Percentiles rank a stretch among this genome's conserved stretches.
These are phyloP conservation scores for Metopia argyrocephala DNA, from an alignment of 2,888 invertebrate genomes.

Conservation along the genomic window DNA sequence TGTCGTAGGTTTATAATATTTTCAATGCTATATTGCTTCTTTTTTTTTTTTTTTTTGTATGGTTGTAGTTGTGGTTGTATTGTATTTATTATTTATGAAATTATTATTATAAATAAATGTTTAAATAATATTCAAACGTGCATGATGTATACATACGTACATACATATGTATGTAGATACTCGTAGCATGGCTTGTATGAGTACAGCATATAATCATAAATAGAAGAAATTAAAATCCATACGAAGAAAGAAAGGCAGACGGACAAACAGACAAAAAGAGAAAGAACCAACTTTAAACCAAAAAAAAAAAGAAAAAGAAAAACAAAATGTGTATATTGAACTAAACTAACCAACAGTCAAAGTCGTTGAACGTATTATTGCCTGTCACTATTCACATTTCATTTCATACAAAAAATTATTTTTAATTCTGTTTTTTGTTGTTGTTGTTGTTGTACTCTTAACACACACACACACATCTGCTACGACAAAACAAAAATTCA, in stretches of 20 bases:
- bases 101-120: slow-evolving; percentile 50
- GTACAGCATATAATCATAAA: not conserved
- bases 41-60: not conserved
- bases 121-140: slow-evolving; percentile 48
- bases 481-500: slow-evolving; percentile 2
- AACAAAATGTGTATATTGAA: no score
- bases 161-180: no score
- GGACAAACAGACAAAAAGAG: not conserved
- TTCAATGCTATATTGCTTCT: slow-evolving; percentile 1
- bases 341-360: slow-evolving; percentile 40
- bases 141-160: slow-evolving; percentile 12
- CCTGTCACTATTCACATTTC: slow-evolving; percentile 54
- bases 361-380: slow-evolving; percentile 64
- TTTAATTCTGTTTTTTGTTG: not conserved
- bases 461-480: not conserved
- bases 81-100: slow-evolving; percentile 46
- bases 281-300: slow-evolving; percentile 23
- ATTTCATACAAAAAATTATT: slow-evolving; percentile 4
- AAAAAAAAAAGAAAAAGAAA: slow-evolving; percentile 24
- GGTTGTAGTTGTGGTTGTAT: slow-evolving; percentile 1
- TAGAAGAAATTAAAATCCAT: not conserved
- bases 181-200: not conserved
- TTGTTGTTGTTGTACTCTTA: not conserved
- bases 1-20: slow-evolving; percentile 61
- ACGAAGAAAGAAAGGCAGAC: not conserved